phyloP scores from a whole-genome alignment of 2,113 vertebrate species.

The Burhinus oedicnemus region DNA sequence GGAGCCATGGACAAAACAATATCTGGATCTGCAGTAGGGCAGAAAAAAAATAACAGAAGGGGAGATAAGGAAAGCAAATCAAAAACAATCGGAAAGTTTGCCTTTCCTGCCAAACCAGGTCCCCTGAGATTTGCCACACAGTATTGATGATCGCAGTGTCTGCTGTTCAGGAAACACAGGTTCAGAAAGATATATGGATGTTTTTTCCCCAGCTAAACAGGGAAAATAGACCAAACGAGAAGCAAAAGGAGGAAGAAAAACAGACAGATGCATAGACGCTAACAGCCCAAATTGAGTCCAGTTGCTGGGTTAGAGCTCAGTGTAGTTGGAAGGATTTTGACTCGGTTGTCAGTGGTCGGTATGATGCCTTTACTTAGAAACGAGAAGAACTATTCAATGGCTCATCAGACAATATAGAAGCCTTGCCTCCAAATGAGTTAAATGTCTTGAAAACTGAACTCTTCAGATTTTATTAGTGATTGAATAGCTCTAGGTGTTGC shows the following conservation, averaged over 20 bases:
- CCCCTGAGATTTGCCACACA: fast-evolving
- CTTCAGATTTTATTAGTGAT: neutral
- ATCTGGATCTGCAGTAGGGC: fast-evolving
- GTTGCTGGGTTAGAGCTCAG: neutral
- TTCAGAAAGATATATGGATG: neutral
- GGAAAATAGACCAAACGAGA: neutral
- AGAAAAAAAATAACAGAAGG: neutral
- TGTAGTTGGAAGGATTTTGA: neutral
- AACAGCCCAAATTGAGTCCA: neutral
- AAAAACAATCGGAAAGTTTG: neutral
- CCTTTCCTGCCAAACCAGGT: neutral
- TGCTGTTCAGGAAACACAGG: neutral
- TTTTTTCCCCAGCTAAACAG: neutral
- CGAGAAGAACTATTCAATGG: neutral
- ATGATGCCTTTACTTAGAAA: neutral
- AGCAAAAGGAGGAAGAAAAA: neutral
- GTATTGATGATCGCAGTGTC: neutral
- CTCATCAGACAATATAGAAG: neutral
- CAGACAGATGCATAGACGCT: neutral
- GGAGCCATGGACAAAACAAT: neutral
- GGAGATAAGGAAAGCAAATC: neutral
- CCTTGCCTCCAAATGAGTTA: neutral
- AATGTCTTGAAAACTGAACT: neutral
- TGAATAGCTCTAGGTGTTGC: conserved; percentile 8
- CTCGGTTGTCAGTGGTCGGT: fast-evolving